phyloP scores from a whole-genome alignment of 2,888 invertebrate genomes.

The Thereva nobilitata region DNA sequence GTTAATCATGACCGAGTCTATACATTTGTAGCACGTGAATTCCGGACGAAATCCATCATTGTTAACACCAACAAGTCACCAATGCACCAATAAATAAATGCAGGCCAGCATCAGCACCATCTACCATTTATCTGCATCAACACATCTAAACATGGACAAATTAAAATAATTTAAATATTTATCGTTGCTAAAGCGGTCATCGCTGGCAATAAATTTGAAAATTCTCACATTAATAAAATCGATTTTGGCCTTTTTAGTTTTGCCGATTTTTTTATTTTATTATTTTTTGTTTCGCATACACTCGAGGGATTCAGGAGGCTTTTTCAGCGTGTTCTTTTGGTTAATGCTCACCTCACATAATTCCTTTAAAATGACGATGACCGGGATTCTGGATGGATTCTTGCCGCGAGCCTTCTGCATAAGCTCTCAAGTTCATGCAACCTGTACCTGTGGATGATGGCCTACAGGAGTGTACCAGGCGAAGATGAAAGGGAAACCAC shows the following conservation, averaged over 20 bases:
- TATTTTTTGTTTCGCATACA: background rate
- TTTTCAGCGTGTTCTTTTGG: too few species aligned
- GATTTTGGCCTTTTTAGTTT: slow-evolving; percentile 15
- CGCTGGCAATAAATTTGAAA: slow-evolving; percentile 50
- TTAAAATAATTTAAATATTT: slow-evolving; percentile 35
- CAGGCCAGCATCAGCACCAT: background rate
- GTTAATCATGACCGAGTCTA: too few species aligned
- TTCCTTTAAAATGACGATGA: slow-evolving; percentile 13
- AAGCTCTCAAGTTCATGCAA: slow-evolving; percentile 12
- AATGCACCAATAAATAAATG: too few species aligned
- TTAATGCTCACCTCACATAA: background rate
- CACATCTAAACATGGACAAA: slow-evolving; percentile 33
- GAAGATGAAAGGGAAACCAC: slow-evolving; percentile 30
- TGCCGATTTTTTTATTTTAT: slow-evolving; percentile 1
- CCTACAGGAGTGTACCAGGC: slow-evolving; percentile 28
- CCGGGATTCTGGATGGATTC: slow-evolving; percentile 13
- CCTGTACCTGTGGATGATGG: slow-evolving; percentile 9
- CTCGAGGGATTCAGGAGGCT: background rate
- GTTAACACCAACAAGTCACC: too few species aligned
- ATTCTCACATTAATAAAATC: slow-evolving; percentile 52
- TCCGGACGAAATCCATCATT: too few species aligned
- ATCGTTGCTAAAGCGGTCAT: slow-evolving; percentile 24
- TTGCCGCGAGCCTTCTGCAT: slow-evolving; percentile 14
- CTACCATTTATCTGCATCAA: slow-evolving; percentile 20
- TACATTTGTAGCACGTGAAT: too few species aligned